Evolutionary conservation across 2,113 vertebrate genomes (phyloP).

Genomic region (Synchiropus splendidus): DNA sequence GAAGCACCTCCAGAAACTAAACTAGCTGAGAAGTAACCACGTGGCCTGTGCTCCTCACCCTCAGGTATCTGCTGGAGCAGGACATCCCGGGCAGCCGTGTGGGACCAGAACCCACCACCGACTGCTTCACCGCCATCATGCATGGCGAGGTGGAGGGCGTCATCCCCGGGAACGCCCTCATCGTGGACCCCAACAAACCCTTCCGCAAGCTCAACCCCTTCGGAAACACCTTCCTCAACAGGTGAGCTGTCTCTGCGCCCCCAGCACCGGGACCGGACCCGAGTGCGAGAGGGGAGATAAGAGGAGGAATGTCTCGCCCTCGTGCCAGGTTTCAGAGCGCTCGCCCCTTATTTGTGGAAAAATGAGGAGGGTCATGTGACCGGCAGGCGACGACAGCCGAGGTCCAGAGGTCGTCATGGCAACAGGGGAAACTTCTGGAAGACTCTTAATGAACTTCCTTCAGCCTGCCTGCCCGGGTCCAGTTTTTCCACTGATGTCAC

Average conservation of each 20-base stretch:
- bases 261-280: neutral
- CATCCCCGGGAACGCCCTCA: conserved; percentile 83
- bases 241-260: conserved; percentile 55
- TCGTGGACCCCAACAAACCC: conserved; percentile 87
- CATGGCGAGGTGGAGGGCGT: conserved; percentile 76
- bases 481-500: conserved; percentile 27
- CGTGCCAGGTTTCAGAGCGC: conserved; percentile 59
- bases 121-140: conserved; percentile 91
- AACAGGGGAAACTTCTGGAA: neutral
- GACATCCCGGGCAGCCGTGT: conserved; percentile 84
- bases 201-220: conserved; percentile 91
- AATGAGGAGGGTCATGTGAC: conserved; percentile 55
- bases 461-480: neutral
- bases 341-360: conserved; percentile 68
- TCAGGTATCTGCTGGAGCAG: conserved; percentile 85
- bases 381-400: conserved; percentile 44
- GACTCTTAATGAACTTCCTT: neutral
- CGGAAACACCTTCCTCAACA: conserved; percentile 88
- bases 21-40: no score
- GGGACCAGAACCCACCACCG: conserved; percentile 88
- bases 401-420: conserved; percentile 1
- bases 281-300: conserved; percentile 36
- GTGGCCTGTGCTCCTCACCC: no score
- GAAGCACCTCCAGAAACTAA: no score
- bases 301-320: conserved; percentile 58